Evolutionary conservation across 2,113 vertebrate genomes (phyloP).

Genomic region (Chloroceryle aenea): DNA sequence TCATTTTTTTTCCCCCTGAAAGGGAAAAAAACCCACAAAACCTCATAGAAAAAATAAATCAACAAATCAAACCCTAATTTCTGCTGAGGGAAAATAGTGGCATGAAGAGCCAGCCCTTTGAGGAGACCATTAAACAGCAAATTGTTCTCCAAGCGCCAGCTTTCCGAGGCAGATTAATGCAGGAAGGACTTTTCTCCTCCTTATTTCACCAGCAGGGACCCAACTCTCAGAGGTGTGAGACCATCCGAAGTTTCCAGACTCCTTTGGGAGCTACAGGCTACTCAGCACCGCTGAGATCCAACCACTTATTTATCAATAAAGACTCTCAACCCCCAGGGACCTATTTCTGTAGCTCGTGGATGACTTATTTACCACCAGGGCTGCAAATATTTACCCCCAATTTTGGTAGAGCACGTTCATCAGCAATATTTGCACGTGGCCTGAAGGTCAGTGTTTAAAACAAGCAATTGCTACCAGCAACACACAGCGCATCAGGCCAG

Average conservation of each 20-base stretch:
- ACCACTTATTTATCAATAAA: neutral
- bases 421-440: neutral
- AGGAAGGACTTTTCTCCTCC: neutral
- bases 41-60: accelerated
- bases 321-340: neutral
- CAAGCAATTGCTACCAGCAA: accelerated
- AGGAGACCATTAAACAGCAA: neutral
- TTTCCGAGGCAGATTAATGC: neutral
- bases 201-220: neutral
- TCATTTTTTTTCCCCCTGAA: neutral
- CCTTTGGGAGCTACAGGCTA: accelerated
- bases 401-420: neutral
- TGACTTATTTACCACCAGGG: neutral
- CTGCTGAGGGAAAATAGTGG: neutral
- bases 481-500: accelerated
- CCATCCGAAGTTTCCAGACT: neutral
- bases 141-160: accelerated
- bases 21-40: neutral
- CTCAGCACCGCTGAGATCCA: neutral
- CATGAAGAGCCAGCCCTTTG: neutral
- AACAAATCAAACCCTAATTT: neutral
- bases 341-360: neutral
- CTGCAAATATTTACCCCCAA: neutral
- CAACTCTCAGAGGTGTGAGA: neutral
- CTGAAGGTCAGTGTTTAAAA: neutral